Percentiles rank a stretch among this genome's conserved stretches.
Conservation (phyloP, 2,113 vertebrate genomes). For the Suncus etruscus region DNA sequence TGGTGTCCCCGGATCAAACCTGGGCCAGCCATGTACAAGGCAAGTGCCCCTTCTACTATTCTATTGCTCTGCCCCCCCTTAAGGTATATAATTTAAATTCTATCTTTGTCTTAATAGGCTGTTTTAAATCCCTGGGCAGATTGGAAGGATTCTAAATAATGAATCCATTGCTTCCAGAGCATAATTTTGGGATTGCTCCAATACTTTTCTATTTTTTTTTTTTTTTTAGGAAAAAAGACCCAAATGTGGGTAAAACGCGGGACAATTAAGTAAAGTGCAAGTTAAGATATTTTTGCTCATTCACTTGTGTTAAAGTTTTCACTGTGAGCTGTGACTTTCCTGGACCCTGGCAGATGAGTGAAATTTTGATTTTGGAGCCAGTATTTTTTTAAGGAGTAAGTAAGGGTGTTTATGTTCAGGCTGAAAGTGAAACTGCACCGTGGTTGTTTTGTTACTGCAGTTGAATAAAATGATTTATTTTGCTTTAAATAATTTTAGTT, state of each 20-base stretch:
- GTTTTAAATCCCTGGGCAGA: not conserved
- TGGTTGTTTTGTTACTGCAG: not conserved
- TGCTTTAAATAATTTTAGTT: not conserved
- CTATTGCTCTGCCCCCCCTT: too few species aligned
- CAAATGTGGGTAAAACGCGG: too few species aligned
- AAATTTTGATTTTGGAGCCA: too few species aligned
- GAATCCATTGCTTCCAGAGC: not conserved
- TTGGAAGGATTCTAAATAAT: not conserved
- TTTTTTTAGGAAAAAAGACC: not conserved
- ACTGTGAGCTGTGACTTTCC: not conserved
- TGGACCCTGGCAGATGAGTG: fast-evolving
- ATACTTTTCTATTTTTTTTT: not conserved
- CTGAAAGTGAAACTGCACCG: not conserved
- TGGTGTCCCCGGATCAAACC: too few species aligned
- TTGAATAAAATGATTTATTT: not conserved
- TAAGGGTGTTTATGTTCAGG: not conserved
- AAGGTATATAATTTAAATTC: not conserved
- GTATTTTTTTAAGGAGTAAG: not conserved
- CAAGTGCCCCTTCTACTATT: too few species aligned
- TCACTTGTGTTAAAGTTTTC: not conserved
- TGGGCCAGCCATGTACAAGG: too few species aligned
- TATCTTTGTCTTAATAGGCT: not conserved
- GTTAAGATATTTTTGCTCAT: not conserved
- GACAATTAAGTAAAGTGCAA: not conserved
- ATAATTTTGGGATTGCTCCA: not conserved